Conservation (phyloP, 2,888 invertebrate genomes). For the Orchestes rusci region DNA sequence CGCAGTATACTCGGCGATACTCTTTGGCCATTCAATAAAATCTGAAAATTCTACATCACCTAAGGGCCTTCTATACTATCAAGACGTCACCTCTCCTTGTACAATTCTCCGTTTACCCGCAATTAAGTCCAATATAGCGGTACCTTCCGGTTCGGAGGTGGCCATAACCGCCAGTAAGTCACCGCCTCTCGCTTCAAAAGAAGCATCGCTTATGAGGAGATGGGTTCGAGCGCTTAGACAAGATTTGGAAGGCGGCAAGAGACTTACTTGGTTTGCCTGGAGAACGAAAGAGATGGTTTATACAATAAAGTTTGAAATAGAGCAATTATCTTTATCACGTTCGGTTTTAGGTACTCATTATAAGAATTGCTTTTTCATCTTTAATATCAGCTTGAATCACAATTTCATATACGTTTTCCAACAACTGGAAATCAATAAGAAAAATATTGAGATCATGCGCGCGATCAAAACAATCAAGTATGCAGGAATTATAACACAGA, state of each 20-base stretch:
- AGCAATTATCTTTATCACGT: too few relatives aligned
- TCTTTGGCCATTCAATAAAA: slow-evolving; percentile 22
- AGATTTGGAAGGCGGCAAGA: slow-evolving; percentile 31
- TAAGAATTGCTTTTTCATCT: too few relatives aligned
- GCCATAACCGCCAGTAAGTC: slow-evolving; percentile 88
- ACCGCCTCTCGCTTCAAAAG: slow-evolving; percentile 84
- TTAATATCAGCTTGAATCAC: too few relatives aligned
- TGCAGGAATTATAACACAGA: too few relatives aligned
- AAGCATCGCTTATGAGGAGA: slow-evolving; percentile 55
- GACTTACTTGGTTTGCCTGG: slow-evolving; percentile 33
- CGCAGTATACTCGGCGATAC: slow-evolving; percentile 55
- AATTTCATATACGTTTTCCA: too few relatives aligned
- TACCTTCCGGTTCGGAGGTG: slow-evolving; percentile 80
- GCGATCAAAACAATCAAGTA: too few relatives aligned
- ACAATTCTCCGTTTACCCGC: slow-evolving; percentile 59
- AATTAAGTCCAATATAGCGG: slow-evolving; percentile 75
- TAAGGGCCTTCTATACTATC: too few relatives aligned
- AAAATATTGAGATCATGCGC: too few relatives aligned
- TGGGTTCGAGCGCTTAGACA: slow-evolving; percentile 36
- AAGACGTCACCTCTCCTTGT: slow-evolving; percentile 77
- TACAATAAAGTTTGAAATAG: too few relatives aligned
- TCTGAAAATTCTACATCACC: slow-evolving; percentile 27
- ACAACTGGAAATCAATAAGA: too few relatives aligned
- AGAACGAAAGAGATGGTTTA: slow-evolving; percentile 12
- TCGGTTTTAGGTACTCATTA: too few relatives aligned